phyloP scores from a whole-genome alignment of 1,140 invertebrate genomes.

The Drosophila aff. region DNA sequence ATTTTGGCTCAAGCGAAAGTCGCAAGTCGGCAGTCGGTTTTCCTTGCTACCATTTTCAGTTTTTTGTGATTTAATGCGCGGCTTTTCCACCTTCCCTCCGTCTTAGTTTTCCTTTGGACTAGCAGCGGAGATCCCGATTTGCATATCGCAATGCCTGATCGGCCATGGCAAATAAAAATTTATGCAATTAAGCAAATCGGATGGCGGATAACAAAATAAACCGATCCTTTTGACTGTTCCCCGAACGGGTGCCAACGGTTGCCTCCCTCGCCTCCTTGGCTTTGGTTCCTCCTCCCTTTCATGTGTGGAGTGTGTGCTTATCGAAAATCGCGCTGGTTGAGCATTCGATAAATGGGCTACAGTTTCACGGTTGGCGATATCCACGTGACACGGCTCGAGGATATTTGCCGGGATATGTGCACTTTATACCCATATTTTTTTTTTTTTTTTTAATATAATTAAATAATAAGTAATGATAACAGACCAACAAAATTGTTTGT shows the following conservation, averaged over 20 bases:
- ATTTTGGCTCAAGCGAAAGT: conserved; percentile 68
- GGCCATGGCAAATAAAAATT: conserved; percentile 76
- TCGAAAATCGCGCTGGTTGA: conserved; percentile 35
- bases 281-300: conserved; percentile 14
- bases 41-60: conserved; percentile 68
- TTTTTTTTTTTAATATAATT: too few species aligned
- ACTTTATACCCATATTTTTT: not conserved
- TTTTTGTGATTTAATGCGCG: conserved; percentile 73
- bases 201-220: conserved; percentile 57
- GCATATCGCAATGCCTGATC: conserved; percentile 74
- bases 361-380: conserved; percentile 5
- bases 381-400: conserved; percentile 5
- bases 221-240: conserved; percentile 24
- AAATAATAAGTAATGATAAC: too few species aligned
- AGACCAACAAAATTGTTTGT: too few species aligned
- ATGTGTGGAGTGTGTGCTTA: conserved; percentile 33
- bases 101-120: conserved; percentile 28
- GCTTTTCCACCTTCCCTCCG: conserved; percentile 47
- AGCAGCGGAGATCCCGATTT: conserved; percentile 52
- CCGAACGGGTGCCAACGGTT: conserved; percentile 25
- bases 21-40: conserved; percentile 31
- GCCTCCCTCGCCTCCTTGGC: not conserved
- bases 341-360: conserved; percentile 38
- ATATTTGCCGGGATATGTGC: not conserved
- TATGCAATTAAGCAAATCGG: conserved; percentile 82